Base-by-base conservation (phyloP, 1,140 invertebrate genomes). In the Vanessa tameamea region DNA sequence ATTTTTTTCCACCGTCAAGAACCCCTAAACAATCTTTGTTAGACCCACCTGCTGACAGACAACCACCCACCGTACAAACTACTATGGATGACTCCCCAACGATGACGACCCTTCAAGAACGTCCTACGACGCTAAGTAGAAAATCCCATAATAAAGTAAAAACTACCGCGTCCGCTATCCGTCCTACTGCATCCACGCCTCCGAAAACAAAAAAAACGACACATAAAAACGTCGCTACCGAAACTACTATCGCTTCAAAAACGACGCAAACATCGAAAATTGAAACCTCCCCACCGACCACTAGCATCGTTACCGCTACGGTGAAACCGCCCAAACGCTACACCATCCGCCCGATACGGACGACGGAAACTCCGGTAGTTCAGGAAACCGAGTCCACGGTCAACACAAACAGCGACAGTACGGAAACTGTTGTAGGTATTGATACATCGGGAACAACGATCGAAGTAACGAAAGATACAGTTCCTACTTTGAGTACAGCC, bases 1-100 rank as follows among this genome's bases (percentile, higher is more conserved):
- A 93, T 64, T 93, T 93, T 61, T 93, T 93, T 78, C 93, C 93
- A 12, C 87, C 91, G 12, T 93, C 93, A 63, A 82, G 93, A 69
- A 93, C 90, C 11, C 89, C 92, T 15, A 93, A 93, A 82, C 89
- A 93, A 70, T 91, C 91, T 6, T 91, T 85, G 57, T 70, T 90
- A 63, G 92, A 91, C 47, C 89, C 87, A 57, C 83, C 83, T 70
- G 83, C 87, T 43, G 86, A 92, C 72, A 79, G 81, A 80, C 87
- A 86, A 31, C 87, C 89, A 1, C 84, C 83, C 12, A 88, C 79
- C 13, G 31, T 77, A 43, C 78, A 84, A 74, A 83, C 84, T 11
- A 87, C 83, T 5, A 20, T 82, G n/a, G 84, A 85, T 47, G 83
- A 86, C 61, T 87, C 80, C 5, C 81, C 82, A 0, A 86, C 83